Base-by-base conservation (phyloP, 2,888 invertebrate species). In the Synergus itoensis region DNA sequence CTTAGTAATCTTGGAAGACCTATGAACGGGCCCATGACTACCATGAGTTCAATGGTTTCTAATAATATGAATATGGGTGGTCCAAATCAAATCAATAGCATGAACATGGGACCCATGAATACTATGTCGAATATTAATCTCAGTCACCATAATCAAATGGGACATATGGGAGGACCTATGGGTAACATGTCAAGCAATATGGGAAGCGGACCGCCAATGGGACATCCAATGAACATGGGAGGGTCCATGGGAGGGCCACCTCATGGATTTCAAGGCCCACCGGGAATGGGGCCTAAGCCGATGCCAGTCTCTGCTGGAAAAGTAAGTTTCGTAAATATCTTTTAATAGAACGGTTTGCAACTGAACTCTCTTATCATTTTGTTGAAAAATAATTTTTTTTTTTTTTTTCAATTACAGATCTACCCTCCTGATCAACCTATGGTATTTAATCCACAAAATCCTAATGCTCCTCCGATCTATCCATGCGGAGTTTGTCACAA, bases 381-480 rank as follows among this genome's bases (percentile, higher is more conserved):
- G 12, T 63, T 63, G 14, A 63, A 9, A 40, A 76, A n/a, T 48
- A 75, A 79, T 79, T 48, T 5, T 48, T 48, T n/a, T 48, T 5
- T 48, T 48, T n/a, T 48, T 53, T 1, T n/a, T 9, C 2, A 9
- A 3, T 88, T 89, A 7, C 87, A 94, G 94, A 92, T 95, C 81
- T 99, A 99, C 93, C 99, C 99, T 67, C 96, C 97, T 7, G 98
- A 98, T 91, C 98, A 98, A 92, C 97, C 98, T 0, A 98, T 99
- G 98, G 98, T 99, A 83, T 99, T 98, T 92, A 99, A 99, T 93
- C 98, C 98, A 64, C 98, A 99, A 92, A 99, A 99, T 93, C 99
- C 99, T 0, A 99, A 99, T 92, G 99, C 99, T 77, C 99, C 99
- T 75, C 99, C 99, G 1, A 99, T 99, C 86, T 99, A 99, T 92